Evolutionary conservation across 1,140 invertebrate genomes (phyloP).

Genomic region (Pentalonia nigronervosa): DNA sequence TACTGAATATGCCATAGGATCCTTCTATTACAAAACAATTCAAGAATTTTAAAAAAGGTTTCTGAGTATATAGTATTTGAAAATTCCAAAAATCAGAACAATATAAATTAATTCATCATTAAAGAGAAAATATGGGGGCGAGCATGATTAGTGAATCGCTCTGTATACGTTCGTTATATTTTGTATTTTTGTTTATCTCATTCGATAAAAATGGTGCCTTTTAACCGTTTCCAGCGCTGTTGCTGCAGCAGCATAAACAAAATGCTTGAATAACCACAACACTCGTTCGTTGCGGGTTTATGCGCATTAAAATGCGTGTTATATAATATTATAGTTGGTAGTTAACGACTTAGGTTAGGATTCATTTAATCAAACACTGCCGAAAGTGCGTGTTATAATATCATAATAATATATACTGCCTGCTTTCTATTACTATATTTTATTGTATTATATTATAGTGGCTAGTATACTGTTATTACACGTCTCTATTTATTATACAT

Average conservation of each 20-base stretch:
- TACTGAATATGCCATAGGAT: no score
- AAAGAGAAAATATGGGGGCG: no score
- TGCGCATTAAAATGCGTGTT: not conserved
- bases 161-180: not conserved
- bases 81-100: no score
- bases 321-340: not conserved
- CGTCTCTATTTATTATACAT: not conserved
- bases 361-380: slow-evolving; percentile 9
- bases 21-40: no score
- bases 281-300: not conserved
- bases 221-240: not conserved
- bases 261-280: not conserved
- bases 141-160: no score
- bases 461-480: no score
- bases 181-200: not conserved
- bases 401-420: not conserved
- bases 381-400: not conserved
- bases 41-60: no score
- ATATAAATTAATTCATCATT: no score
- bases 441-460: not conserved
- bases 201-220: not conserved
- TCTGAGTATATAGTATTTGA: no score
- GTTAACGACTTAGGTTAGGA: not conserved
- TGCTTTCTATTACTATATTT: no score
- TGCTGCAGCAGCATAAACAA: not conserved